Base-by-base conservation (phyloP, 2,797 vertebrate genomes). In the Danio choprae region DNA sequence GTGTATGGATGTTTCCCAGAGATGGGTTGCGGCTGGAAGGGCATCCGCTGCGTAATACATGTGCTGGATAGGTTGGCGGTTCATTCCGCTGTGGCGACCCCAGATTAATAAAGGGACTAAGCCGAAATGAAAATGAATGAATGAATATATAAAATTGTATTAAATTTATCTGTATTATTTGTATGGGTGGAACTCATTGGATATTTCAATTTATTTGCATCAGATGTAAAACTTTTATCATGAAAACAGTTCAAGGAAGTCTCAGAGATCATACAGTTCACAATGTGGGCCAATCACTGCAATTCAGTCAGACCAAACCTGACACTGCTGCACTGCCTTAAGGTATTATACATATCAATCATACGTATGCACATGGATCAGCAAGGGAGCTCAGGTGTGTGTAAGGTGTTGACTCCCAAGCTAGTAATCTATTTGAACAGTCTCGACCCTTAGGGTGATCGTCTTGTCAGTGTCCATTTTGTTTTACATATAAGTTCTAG, bases 391-490 rank as follows among this genome's bases (percentile, higher is more conserved):
- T 59, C 69, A 79, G 81, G 81, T 79, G 76, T 72, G 58, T 81
- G 22, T 64, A 60, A 60, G 59, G 64, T 46, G 74, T 36, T 71
- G 50, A 29, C 22, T 78, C 71, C 64, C 9, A 68, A 75, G 71
- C 60, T 70, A 63, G 70, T 84, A 75, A 84, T 81, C 71, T 40
- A 43, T 79, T 68, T 79, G 58, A 84, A 63, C 80, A 81, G 40
- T 77, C 62, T 75, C 56, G 46, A 64, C 46, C 76, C 80, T 74
- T 55, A 55, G 80, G 62, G 64, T 29, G 48, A 22, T 43, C 51
- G 56, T 48, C 44, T 60, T 81, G 75, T 74, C 74, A 79, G 63
- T 53, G 53, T 50, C 44, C 64, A 29, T 79, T 77, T 62, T 81
- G 75, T 72, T 81, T 63, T 29, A 36, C 71, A 51, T 13, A 77